phyloP scores from a whole-genome alignment of 1,140 invertebrate genomes.

The Manduca sexta region DNA sequence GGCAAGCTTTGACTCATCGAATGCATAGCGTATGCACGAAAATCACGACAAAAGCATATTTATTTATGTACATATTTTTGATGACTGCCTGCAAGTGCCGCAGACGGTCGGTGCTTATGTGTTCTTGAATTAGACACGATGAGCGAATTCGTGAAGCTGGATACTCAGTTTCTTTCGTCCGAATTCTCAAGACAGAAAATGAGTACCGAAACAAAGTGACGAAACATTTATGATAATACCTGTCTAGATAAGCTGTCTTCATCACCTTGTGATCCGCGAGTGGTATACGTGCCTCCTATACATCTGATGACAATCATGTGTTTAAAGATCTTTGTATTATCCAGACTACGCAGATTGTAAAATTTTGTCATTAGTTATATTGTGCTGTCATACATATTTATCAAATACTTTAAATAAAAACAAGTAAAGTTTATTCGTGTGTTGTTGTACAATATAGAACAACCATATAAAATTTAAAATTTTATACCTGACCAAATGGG shows the following conservation, averaged over 20 bases:
- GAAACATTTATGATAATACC: conserved; percentile 29
- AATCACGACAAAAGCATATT: not conserved
- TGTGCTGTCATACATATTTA: no score
- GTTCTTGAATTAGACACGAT: conserved; percentile 1
- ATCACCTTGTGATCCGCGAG: conserved; percentile 73
- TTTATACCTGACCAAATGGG: conserved; percentile 87
- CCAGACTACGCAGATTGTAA: no score
- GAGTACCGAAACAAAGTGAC: not conserved
- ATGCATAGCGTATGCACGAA: not conserved
- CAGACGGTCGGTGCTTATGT: not conserved
- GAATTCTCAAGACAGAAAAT: conserved; percentile 12
- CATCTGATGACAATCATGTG: conserved; percentile 64
- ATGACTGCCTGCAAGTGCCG: not conserved
- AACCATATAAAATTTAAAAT: conserved; percentile 1
- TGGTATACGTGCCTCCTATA: conserved; percentile 80
- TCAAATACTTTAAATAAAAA: no score
- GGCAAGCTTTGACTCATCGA: not conserved
- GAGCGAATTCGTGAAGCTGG: not conserved
- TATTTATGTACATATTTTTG: not conserved
- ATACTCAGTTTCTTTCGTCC: conserved; percentile 7
- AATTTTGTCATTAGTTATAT: no score
- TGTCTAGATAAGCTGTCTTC: conserved; percentile 77
- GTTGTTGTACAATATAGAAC: no score
- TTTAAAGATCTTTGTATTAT: not conserved
- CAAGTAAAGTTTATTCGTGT: no score